Percentiles rank a stretch among this genome's conserved stretches.
These are phyloP conservation scores for Thamnaconus septentrionalis DNA, from an alignment of 2,113 vertebrate species.

Conservation along the genomic window DNA sequence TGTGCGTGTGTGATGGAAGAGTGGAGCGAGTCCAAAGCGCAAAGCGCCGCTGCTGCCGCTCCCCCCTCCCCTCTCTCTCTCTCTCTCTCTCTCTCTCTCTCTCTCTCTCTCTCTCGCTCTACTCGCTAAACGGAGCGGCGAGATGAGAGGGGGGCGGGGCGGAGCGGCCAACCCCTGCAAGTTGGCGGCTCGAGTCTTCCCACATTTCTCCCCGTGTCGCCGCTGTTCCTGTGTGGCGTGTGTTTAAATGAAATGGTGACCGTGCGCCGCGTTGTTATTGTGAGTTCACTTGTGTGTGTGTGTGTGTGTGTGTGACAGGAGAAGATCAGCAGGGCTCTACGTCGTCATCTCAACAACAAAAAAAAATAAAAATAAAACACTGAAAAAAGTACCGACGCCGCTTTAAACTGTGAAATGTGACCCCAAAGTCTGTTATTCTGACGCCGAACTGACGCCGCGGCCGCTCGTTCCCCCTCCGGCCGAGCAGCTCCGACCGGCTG, in stretches of 20 bases:
- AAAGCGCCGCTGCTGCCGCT: constrained; percentile 8
- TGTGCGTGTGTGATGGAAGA: constrained; percentile 23
- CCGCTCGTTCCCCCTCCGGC: constrained; percentile 4
- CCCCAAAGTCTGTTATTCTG: too few species aligned
- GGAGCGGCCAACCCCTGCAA: constrained; percentile 32
- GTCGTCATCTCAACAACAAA: too few species aligned
- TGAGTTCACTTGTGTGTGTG: too few species aligned
- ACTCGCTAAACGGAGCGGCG: not conserved
- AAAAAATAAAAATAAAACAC: too few species aligned
- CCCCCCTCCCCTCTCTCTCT: constrained; percentile 21
- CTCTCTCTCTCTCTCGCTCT: constrained; percentile 17
- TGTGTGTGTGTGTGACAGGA: too few species aligned
- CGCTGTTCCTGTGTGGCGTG: too few species aligned
- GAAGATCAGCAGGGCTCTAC: too few species aligned
- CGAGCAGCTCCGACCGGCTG: not conserved
- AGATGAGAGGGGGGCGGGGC: constrained; percentile 38
- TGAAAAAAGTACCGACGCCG: too few species aligned
- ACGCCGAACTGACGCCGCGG: not conserved
- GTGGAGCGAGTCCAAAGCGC: constrained; percentile 51
- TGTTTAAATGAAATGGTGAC: too few species aligned
- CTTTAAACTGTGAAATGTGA: too few species aligned
- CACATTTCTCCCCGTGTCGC: too few species aligned
- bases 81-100: constrained; percentile 36
- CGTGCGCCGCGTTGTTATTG: too few species aligned
- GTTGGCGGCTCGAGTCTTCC: not conserved